Evolutionary conservation across 2,113 vertebrate genomes (phyloP).

Genomic region (Cephalopholis sonnerati): DNA sequence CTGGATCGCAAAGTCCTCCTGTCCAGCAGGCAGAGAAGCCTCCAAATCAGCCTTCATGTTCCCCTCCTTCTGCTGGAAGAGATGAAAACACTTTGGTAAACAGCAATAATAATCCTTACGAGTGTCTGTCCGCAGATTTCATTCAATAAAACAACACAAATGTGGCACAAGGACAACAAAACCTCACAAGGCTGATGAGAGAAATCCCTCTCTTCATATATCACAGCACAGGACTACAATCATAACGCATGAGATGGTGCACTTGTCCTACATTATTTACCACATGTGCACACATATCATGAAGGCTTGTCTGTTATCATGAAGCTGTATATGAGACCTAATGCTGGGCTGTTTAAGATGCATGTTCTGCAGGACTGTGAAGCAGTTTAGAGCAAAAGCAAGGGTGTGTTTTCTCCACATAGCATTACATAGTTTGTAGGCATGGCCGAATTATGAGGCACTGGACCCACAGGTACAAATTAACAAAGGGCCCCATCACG

Average conservation of each 20-base stretch:
- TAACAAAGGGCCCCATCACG: too few species aligned
- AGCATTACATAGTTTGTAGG: neutral
- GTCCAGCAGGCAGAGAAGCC: conserved; percentile 46
- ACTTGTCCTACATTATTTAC: neutral
- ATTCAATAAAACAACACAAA: neutral
- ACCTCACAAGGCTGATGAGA: neutral
- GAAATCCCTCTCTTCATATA: neutral
- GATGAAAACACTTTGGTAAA: neutral
- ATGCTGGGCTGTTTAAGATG: neutral
- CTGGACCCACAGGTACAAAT: too few species aligned
- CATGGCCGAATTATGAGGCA: too few species aligned
- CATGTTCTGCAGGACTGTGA: neutral
- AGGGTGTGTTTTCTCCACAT: neutral
- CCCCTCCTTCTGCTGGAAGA: conserved; percentile 47
- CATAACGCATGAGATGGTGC: neutral
- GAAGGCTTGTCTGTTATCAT: neutral
- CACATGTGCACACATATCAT: neutral
- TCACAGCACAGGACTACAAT: neutral
- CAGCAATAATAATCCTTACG: neutral
- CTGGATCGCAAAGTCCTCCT: conserved; percentile 69
- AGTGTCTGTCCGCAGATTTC: neutral
- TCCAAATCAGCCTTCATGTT: conserved; percentile 79
- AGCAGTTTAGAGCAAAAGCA: neutral
- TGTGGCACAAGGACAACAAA: neutral
- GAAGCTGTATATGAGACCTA: neutral